Evolutionary conservation across 1,140 invertebrate genomes (phyloP).

Genomic region (Latrodectus geometricus): DNA sequence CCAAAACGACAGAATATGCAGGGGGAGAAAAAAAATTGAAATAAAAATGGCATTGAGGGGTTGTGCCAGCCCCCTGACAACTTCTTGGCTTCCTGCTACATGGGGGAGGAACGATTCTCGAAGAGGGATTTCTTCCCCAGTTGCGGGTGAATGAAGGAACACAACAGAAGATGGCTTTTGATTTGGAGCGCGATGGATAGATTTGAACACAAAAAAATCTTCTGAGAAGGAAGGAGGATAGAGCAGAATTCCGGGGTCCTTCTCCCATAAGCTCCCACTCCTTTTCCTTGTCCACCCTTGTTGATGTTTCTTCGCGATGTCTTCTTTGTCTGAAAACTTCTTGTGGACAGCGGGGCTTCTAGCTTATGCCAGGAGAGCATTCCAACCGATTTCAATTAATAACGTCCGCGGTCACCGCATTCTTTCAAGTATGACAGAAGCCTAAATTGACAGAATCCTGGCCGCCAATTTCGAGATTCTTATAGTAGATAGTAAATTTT

Average conservation of each 20-base stretch:
- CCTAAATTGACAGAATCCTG: too few species aligned
- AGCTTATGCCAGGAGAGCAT: too few species aligned
- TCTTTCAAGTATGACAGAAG: too few species aligned
- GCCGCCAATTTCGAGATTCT: too few species aligned
- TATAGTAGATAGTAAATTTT: too few species aligned
- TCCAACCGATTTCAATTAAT: too few species aligned
- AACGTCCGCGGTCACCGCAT: too few species aligned
- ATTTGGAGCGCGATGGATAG: not conserved
- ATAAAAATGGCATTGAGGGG: not conserved
- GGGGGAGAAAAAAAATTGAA: not conserved
- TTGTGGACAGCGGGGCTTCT: too few species aligned
- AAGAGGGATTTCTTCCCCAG: not conserved
- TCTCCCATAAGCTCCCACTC: not conserved
- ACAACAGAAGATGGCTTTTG: slow-evolving; percentile 23
- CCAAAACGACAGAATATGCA: not conserved
- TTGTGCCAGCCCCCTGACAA: not conserved
- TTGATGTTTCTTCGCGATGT: slow-evolving; percentile 18
- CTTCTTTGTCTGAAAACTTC: not conserved
- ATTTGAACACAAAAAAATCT: not conserved
- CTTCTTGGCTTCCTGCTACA: slow-evolving; percentile 49
- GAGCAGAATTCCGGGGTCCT: slow-evolving; percentile 1
- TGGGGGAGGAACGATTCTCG: not conserved
- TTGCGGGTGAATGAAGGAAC: slow-evolving; percentile 14
- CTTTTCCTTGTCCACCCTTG: slow-evolving; percentile 17
- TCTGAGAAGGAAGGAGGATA: not conserved